These are phyloP conservation scores for Bellardia bayeri DNA, from an alignment of 2,888 invertebrate species.

Conservation along the genomic window DNA sequence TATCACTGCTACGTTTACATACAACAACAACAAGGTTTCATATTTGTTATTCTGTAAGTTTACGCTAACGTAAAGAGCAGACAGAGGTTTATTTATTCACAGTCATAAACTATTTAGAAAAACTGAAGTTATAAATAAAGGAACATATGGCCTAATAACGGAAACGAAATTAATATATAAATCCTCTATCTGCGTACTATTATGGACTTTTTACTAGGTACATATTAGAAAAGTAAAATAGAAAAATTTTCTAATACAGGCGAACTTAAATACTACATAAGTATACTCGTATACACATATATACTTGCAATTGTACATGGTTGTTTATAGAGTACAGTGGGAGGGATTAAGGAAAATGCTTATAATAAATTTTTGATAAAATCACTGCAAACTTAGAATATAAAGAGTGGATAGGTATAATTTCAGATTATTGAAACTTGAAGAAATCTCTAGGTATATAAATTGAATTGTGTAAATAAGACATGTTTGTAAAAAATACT, in stretches of 20 bases:
- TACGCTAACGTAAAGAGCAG: background rate
- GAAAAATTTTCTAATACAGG: background rate
- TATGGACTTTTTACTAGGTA: background rate
- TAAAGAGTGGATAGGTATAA: too few species aligned
- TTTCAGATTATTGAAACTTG: too few species aligned
- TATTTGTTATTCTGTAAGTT: background rate
- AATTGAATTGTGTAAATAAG: too few species aligned
- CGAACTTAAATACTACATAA: background rate
- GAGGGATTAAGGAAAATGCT: too few species aligned
- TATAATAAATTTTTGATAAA: too few species aligned
- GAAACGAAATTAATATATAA: conserved; percentile 48
- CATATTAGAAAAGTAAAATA: background rate
- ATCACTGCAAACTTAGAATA: too few species aligned
- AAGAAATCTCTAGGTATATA: too few species aligned
- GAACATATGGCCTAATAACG: conserved; percentile 58
- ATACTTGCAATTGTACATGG: background rate
- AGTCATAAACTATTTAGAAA: conserved; percentile 57
- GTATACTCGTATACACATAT: background rate
- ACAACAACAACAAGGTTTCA: background rate
- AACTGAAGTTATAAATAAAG: conserved; percentile 52
- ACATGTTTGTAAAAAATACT: too few species aligned
- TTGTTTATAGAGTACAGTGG: background rate
- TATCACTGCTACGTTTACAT: background rate
- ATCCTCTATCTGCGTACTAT: background rate
- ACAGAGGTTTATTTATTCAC: conserved; percentile 33